Conservation (phyloP, 2,888 invertebrate species). For the Ochlodes sylvanus region DNA sequence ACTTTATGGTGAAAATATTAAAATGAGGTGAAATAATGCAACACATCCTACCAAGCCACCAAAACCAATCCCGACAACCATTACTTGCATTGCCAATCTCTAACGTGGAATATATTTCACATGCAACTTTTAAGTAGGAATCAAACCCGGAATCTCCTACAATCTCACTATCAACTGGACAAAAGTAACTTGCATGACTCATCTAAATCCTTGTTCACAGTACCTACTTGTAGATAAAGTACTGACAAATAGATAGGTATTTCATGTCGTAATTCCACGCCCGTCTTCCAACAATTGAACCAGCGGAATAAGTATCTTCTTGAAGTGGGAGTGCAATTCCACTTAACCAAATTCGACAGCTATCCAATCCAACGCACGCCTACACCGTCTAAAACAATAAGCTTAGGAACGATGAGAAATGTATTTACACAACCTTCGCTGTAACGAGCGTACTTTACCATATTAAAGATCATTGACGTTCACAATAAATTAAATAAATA, state of each 20-base stretch:
- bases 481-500: not conserved
- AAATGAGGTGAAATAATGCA: not conserved
- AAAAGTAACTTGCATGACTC: too few species aligned
- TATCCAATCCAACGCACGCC: slow-evolving; percentile 57
- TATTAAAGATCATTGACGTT: not conserved
- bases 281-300: slow-evolving; percentile 2
- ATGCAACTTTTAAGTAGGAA: too few species aligned
- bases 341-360: slow-evolving; percentile 44
- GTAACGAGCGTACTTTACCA: slow-evolving; percentile 21
- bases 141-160: too few species aligned
- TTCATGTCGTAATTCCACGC: slow-evolving; percentile 4
- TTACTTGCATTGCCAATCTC: too few species aligned
- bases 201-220: too few species aligned
- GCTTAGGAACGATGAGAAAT: slow-evolving; percentile 51
- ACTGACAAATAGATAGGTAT: not conserved
- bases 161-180: too few species aligned
- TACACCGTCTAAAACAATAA: slow-evolving; percentile 57
- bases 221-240: too few species aligned
- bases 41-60: too few species aligned
- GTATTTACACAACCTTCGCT: slow-evolving; percentile 42
- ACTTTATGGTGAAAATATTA: slow-evolving; percentile 2
- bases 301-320: slow-evolving; percentile 1
- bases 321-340: slow-evolving; percentile 39
- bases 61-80: too few species aligned
- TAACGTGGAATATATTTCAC: too few species aligned